Percentiles rank a stretch among this genome's conserved stretches.
Conservation (phyloP, 2,888 invertebrate species). For the Caenorhabditis sp. region DNA sequence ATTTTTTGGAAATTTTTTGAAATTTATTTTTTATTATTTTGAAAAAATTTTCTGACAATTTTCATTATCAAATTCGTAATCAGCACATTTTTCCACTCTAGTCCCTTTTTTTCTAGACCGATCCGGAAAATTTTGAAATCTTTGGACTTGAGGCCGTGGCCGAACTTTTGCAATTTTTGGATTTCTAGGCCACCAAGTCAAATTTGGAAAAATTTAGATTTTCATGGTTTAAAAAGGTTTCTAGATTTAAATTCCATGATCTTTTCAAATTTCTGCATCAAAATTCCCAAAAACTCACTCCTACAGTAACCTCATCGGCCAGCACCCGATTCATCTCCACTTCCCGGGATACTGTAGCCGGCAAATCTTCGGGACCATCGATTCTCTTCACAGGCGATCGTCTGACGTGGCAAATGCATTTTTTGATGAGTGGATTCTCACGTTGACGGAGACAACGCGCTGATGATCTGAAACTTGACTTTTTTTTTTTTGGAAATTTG, state of each 20-base stretch:
- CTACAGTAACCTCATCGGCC: slow-evolving; percentile 45
- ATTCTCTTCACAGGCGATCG: slow-evolving; percentile 52
- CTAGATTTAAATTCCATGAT: neutral
- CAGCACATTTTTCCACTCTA: too few relatives aligned
- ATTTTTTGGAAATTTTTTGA: too few relatives aligned
- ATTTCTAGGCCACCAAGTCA: neutral
- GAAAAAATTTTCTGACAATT: neutral
- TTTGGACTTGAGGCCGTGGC: too few relatives aligned
- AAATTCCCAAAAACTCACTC: slow-evolving; percentile 2
- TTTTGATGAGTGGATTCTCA: slow-evolving; percentile 68
- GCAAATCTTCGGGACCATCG: slow-evolving; percentile 28
- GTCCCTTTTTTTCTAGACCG: too few relatives aligned
- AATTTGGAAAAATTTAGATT: neutral
- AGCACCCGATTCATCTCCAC: slow-evolving; percentile 54
- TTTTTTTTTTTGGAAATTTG: too few relatives aligned
- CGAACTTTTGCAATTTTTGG: neutral
- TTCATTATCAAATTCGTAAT: neutral
- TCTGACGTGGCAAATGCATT: slow-evolving; percentile 71
- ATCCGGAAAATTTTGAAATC: too few relatives aligned
- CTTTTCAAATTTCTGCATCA: neutral
- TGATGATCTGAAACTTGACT: slow-evolving; percentile 61
- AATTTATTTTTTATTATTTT: neutral
- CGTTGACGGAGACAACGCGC: slow-evolving; percentile 69
- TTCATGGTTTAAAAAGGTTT: neutral
- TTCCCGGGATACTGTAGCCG: slow-evolving; percentile 41